Evolutionary conservation across 1,140 invertebrate species (phyloP).

Genomic region (Wiebesia pumilae): DNA sequence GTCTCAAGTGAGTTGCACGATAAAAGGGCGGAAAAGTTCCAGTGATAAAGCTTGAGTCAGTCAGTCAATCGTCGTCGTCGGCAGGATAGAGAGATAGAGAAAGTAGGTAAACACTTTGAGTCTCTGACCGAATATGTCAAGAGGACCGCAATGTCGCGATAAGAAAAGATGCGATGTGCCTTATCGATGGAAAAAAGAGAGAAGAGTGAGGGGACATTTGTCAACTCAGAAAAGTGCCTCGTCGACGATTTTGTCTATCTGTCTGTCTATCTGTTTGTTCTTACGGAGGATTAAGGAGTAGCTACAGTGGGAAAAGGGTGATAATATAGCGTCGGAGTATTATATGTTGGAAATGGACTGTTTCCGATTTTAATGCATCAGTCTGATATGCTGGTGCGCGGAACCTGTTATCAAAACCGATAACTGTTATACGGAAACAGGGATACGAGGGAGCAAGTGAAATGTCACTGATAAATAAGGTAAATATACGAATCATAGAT

Average conservation of each 20-base stretch:
- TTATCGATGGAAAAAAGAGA: neutral
- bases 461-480: neutral
- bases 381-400: neutral
- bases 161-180: slow-evolving; percentile 1
- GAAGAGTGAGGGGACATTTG: neutral
- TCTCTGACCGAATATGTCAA: slow-evolving; percentile 31
- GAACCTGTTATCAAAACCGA: neutral
- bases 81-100: neutral
- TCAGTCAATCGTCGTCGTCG: neutral
- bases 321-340: neutral
- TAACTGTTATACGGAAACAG: neutral
- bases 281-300: neutral
- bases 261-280: neutral
- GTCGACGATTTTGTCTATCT: neutral
- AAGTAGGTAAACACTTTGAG: slow-evolving; percentile 37
- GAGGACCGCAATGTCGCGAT: neutral
- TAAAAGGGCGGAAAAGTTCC: slow-evolving; percentile 23
- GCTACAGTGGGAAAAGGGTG: neutral
- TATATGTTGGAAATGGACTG: neutral
- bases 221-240: neutral
- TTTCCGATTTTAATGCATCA: neutral
- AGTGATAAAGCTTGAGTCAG: slow-evolving; percentile 25
- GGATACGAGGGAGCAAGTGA: neutral
- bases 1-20: neutral
- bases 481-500: neutral